Conservation (phyloP, 1,140 invertebrate species). For the Rhynchophorus ferrugineus region DNA sequence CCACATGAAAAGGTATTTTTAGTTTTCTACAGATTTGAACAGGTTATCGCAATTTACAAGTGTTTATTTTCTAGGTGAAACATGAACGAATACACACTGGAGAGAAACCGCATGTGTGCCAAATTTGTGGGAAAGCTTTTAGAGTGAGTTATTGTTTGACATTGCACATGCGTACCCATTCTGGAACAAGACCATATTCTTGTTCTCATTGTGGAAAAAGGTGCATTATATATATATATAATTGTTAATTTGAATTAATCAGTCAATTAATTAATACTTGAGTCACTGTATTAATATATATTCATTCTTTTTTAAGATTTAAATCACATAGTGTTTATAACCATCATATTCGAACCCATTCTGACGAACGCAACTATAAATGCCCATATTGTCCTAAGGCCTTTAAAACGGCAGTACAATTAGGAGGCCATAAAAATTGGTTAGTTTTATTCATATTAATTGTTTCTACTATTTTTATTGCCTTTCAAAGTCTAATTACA, state of each 20-base stretch:
- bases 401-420: constrained; percentile 66
- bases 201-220: constrained; percentile 64
- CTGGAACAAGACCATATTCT: constrained; percentile 62
- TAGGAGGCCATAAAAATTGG: constrained; percentile 63
- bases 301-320: constrained; percentile 40
- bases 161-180: constrained; percentile 70
- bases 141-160: constrained; percentile 71
- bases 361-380: constrained; percentile 59
- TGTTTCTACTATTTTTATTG: background rate
- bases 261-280: background rate
- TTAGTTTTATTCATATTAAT: background rate
- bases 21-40: no score
- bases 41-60: constrained; percentile 1
- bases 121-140: constrained; percentile 71
- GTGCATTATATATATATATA: constrained; percentile 1
- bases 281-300: no score
- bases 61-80: constrained; percentile 45
- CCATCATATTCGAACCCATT: constrained; percentile 64
- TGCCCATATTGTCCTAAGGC: constrained; percentile 67
- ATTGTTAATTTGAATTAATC: background rate
- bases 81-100: constrained; percentile 76
- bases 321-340: constrained; percentile 68
- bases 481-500: background rate
- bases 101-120: constrained; percentile 70
- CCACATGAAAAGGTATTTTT: constrained; percentile 67